Base-by-base conservation (phyloP, 2,888 invertebrate genomes). In the Eurytoma adleriae region DNA sequence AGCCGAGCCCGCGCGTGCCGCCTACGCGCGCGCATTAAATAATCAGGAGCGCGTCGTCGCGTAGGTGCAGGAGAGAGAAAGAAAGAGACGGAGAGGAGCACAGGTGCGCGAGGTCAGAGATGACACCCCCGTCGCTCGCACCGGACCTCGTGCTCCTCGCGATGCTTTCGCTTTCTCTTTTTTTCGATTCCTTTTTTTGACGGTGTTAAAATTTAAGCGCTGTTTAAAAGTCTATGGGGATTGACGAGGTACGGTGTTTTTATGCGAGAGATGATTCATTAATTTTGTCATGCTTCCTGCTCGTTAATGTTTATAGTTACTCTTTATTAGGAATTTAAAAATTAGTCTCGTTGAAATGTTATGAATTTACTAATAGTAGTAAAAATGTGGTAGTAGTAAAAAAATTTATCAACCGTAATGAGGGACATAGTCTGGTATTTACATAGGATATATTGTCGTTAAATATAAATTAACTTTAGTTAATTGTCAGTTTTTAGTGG, bases 21-120 rank as follows among this genome's bases (percentile, higher is more conserved):
- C 54, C 54, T n/a, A 54, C 54, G 54, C 54, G n/a, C 16, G 14
- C 54, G 14, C 54, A n/a, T 54, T n/a, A n/a, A 14, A 14, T 14
- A 54, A 14, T 54, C 54, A 54, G 16, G 54, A 14, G 54, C 54
- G n/a, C 54, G n/a, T n/a, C 14, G 54, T n/a, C n/a, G 54, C n/a
- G 54, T 13, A n/a, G n/a, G 54, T n/a, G n/a, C n/a, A 30, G 40
- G 18, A 0, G 57, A 24, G 54, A 3, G 54, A 4, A 16, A 4
- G 40, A 64, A 5, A 30, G 64, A 48, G n/a, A 14, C 54, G 54
- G 3, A 40, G 10, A 50, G 52, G 30, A 30, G 59, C 66, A 64
- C 73, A 74, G 73, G 73, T 74, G 73, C 56, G 56, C 56, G 64
- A 74, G 66, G 56, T 74, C 66, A 66, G 73, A 40, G 69, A 24